Percentiles rank a stretch among this genome's conserved stretches.
Evolutionary conservation across 2,888 invertebrate genomes (phyloP).

Genomic region (Caenorhabditis japonica): DNA sequence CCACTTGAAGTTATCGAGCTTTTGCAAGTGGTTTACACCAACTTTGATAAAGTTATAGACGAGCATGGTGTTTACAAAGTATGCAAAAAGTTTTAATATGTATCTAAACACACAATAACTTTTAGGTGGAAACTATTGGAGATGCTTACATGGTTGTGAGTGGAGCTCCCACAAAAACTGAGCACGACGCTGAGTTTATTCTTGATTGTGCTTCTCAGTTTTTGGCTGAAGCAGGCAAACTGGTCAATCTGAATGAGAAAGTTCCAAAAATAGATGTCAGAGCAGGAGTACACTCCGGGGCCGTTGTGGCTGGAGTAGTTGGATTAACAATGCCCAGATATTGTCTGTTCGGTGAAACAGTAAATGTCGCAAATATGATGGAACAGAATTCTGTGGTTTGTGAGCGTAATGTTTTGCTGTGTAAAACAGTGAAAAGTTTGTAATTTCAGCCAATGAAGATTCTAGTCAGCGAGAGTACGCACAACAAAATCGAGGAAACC

Average conservation of each 20-base stretch:
- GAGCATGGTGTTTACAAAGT: constrained; percentile 95
- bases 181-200: constrained; percentile 86
- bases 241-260: constrained; percentile 32
- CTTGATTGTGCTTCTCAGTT: constrained; percentile 74
- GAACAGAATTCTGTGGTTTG: constrained; percentile 79
- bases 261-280: constrained; percentile 37
- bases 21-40: constrained; percentile 81
- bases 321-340: constrained; percentile 92
- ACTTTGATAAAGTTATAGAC: constrained; percentile 92
- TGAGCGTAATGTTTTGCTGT: background rate
- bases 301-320: constrained; percentile 93
- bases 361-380: constrained; percentile 92
- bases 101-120: too few species aligned
- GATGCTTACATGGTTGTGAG: constrained; percentile 99
- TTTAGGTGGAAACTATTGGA: constrained; percentile 93
- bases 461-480: constrained; percentile 90
- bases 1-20: constrained; percentile 88
- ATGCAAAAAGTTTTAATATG: background rate
- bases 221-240: constrained; percentile 41
- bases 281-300: constrained; percentile 88
- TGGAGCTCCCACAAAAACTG: constrained; percentile 91
- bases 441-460: constrained; percentile 85
- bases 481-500: constrained; percentile 80
- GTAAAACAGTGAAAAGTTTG: background rate
- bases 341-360: constrained; percentile 90